phyloP scores from a whole-genome alignment of 2,797 vertebrate species.

The Todus mexicanus region DNA sequence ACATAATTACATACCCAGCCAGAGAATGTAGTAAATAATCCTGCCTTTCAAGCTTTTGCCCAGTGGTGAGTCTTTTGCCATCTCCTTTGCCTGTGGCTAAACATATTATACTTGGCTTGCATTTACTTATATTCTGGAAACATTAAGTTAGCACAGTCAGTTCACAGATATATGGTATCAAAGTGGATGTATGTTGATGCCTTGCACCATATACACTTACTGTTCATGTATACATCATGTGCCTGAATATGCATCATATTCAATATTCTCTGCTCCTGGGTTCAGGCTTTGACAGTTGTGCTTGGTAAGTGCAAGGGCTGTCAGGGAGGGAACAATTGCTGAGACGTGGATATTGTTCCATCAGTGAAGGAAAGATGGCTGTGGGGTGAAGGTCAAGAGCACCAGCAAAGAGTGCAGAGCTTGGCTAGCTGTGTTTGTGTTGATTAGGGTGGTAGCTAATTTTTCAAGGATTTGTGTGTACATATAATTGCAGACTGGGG shows the following conservation, averaged over 20 bases:
- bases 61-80: conserved; percentile 26
- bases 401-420: fast-evolving
- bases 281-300: not conserved
- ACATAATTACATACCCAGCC: conserved; percentile 52
- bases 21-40: conserved; percentile 61
- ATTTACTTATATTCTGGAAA: not conserved
- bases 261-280: not conserved
- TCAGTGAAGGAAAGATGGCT: not conserved
- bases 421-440: fast-evolving
- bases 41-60: conserved; percentile 49
- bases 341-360: not conserved
- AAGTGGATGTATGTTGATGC: not conserved
- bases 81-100: conserved; percentile 31
- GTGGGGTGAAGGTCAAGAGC: not conserved
- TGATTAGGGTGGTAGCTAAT: not conserved
- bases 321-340: not conserved
- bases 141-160: not conserved
- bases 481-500: not conserved
- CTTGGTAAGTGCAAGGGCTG: not conserved
- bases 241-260: not conserved
- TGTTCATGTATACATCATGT: not conserved
- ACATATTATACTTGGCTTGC: conserved; percentile 26
- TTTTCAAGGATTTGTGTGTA: not conserved
- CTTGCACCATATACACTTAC: not conserved
- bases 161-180: not conserved